phyloP scores from a whole-genome alignment of 2,888 invertebrate species.

The Salpingus planirostris region DNA sequence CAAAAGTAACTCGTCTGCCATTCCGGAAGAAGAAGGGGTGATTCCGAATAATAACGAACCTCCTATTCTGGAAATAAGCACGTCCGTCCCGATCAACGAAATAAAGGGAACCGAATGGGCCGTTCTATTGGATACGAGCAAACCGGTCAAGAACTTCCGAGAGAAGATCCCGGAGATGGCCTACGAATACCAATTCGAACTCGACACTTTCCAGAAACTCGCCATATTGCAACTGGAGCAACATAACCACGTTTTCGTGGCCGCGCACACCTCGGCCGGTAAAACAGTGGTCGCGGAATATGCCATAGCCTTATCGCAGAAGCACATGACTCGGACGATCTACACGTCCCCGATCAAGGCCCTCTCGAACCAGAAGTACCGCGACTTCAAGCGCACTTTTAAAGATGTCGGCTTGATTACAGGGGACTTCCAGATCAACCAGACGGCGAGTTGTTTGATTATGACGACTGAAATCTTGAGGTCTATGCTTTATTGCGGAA shows the following conservation, averaged over 20 bases:
- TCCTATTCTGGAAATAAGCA: constrained; percentile 62
- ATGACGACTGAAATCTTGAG: constrained; percentile 99
- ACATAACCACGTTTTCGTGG: constrained; percentile 93
- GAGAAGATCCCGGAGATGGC: constrained; percentile 78
- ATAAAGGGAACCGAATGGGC: constrained; percentile 72
- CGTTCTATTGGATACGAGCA: constrained; percentile 72
- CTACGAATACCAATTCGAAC: constrained; percentile 77
- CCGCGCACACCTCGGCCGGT: constrained; percentile 97
- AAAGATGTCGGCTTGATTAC: constrained; percentile 90
- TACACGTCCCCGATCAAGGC: constrained; percentile 99
- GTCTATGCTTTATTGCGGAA: constrained; percentile 93
- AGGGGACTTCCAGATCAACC: constrained; percentile 92
- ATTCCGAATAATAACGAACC: constrained; percentile 38
- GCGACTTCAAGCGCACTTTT: constrained; percentile 90
- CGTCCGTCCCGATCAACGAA: constrained; percentile 38
- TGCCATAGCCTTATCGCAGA: constrained; percentile 91
- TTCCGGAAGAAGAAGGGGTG: constrained; percentile 32
- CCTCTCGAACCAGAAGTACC: constrained; percentile 96
- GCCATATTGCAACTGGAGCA: constrained; percentile 91
- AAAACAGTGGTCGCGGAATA: constrained; percentile 99
- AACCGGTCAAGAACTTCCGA: constrained; percentile 72
- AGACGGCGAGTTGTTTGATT: constrained; percentile 87
- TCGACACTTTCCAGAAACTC: constrained; percentile 96
- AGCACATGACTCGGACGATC: constrained; percentile 84
- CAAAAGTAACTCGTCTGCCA: constrained; percentile 2